Evolutionary conservation across 2,888 invertebrate genomes (phyloP), one percentile per base, ranked within the genome.

Genomic region (Piscicola geometra): DNA sequence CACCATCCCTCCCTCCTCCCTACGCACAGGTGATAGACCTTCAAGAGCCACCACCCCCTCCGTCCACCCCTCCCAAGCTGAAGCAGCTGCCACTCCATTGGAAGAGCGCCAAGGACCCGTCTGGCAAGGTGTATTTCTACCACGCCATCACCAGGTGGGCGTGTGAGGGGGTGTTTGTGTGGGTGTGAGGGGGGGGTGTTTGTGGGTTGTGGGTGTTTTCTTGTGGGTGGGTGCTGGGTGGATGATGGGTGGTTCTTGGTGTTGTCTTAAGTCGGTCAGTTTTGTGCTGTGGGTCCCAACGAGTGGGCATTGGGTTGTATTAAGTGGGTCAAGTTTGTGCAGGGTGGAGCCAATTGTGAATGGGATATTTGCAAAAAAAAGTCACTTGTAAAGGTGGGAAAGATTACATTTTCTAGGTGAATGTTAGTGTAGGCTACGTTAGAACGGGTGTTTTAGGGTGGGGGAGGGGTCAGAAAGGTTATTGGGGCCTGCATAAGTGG

Each of bases 101-200:
- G 97, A 92, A 92, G 82, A 91, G 90, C 81, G 91, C 93, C 0
- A 88, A 89, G 78, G 94, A 95, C 83, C 86, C 88, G 1, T 90
- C 91, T 75, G 95, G 95, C 0, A 89, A 93, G 79, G 89, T 90
- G 0, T 97, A 95, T 86, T 98, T 94, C 87, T 98, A 95, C 86
- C 94, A 97, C 85, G 82, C 83, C 15, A 81, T 83, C 12, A 87
- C 86, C 47, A 84, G 85, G 84, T 84, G 77, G 5, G 30, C 21
- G 30, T 64, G 28, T 64, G 64, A 15, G n/a, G 25, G 71, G 25
- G 35, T 36, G 35, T 74, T 41, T 74, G 74, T 66, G 35, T 15
- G 3, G 5, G 30, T 64, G 30, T 64, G 28, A 21, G 3, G 64
- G n/a, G n/a, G 25, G 71, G 25, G 35, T 36, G 35, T 74, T 41